Evolutionary conservation across 2,797 vertebrate species (phyloP), one percentile per base, ranked within the genome.

Genomic region (Cossypha polioptera): DNA sequence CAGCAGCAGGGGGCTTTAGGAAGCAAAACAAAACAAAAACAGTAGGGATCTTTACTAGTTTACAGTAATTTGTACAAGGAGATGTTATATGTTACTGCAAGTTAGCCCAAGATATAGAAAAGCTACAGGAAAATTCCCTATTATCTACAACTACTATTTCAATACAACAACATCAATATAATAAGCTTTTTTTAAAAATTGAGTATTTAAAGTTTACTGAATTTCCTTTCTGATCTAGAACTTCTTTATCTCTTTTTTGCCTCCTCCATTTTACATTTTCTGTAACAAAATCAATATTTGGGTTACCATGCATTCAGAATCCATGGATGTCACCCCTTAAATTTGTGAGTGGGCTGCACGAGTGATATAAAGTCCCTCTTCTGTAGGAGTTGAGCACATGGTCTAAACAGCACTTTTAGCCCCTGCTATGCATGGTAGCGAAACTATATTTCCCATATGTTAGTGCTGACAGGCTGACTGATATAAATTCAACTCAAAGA

Each of bases 1-100:
- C 98, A 98, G 98, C 98, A 98, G 98, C 98, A 98, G 98, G 98
- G 98, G 98, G 98, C 90, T 98, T 98, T 97, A 97, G 97, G 97
- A 98, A 98, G 98, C 98, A 98, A 98, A 98, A 98, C 98, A 98
- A 98, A 98, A 98, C 98, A 98, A 96, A 98, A 98, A 97, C 98
- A 98, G 98, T 98, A 94, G 98, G 98, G 96, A 97, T 98, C 98
- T 98, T 96, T 97, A 97, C 97, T 97, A 98, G 97, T 98, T 98
- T 97, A 97, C 96, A 96, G 98, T 97, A 98, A 98, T 97, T 98
- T 97, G 98, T 97, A 98, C 91, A 96, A 97, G 97, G 89, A 97
- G 97, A 97, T 93, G 95, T 97, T 97, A 53, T 89, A 96, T 85
- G 95, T 96, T 97, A 97, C 82, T 97, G 93, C 94, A 97, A 97